Conservation (phyloP, 1,140 invertebrate genomes). For the Drosophila littoralis region DNA sequence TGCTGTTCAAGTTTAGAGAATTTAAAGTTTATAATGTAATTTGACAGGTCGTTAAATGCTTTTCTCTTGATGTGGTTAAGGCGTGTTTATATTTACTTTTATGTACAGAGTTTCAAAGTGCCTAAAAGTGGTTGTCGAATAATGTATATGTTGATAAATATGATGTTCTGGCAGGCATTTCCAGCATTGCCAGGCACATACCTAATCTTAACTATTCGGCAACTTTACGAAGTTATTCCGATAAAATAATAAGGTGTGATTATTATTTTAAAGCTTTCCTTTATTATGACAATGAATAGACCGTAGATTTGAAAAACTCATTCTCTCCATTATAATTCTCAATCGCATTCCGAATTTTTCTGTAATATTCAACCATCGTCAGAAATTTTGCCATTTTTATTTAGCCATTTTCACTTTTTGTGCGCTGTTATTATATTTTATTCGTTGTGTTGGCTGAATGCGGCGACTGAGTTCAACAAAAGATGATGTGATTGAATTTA, state of each 20-base stretch:
- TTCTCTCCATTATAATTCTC: no score
- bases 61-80: slow-evolving; percentile 44
- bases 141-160: no score
- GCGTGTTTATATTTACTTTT: slow-evolving; percentile 23
- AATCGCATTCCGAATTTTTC: no score
- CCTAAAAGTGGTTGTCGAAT: neutral
- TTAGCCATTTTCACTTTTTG: slow-evolving; percentile 38
- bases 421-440: slow-evolving; percentile 59
- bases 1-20: slow-evolving; percentile 45
- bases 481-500: slow-evolving; percentile 77
- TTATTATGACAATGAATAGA: no score
- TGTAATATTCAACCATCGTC: neutral
- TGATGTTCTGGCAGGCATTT: neutral
- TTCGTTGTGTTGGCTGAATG: slow-evolving; percentile 25
- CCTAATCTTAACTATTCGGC: no score
- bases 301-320: no score
- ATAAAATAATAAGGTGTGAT: no score
- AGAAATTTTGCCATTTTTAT: slow-evolving; percentile 27
- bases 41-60: slow-evolving; percentile 47
- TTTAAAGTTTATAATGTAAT: slow-evolving; percentile 75
- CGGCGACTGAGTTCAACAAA: slow-evolving; percentile 46
- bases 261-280: no score
- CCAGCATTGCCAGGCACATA: no score
- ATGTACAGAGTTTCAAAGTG: slow-evolving; percentile 5
- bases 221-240: no score